Conservation (phyloP, 1,140 invertebrate species). For the Trichoplusia ni region DNA sequence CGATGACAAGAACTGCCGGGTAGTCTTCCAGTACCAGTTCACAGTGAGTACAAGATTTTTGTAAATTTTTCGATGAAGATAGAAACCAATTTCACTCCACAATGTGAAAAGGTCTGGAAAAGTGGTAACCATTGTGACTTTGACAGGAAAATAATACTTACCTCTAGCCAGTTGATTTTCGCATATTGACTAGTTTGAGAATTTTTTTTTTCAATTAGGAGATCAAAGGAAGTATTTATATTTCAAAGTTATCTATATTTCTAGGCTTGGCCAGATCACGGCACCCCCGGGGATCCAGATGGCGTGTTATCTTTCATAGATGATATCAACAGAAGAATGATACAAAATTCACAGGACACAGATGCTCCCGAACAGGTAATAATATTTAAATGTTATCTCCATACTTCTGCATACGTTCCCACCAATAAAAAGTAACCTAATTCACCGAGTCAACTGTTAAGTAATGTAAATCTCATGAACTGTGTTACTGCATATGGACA, state of each 20-base stretch:
- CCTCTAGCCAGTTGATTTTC: not conserved
- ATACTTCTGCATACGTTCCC: not conserved
- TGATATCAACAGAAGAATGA: slow-evolving; percentile 95
- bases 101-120: too few species aligned
- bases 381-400: not conserved
- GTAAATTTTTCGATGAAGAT: too few species aligned
- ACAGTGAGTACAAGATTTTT: slow-evolving; percentile 79
- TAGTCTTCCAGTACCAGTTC: slow-evolving; percentile 98
- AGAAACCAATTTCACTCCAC: too few species aligned
- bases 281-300: slow-evolving; percentile 95
- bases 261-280: slow-evolving; percentile 97
- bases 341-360: slow-evolving; percentile 81
- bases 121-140: too few species aligned
- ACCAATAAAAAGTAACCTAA: too few species aligned
- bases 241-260: too few species aligned
- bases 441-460: too few species aligned
- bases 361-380: slow-evolving; percentile 64
- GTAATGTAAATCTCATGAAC: too few species aligned
- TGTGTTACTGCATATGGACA: too few species aligned
- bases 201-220: too few species aligned
- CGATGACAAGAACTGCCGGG: slow-evolving; percentile 84
- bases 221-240: too few species aligned
- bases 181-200: too few species aligned
- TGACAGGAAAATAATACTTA: not conserved
- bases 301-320: slow-evolving; percentile 97